Evolutionary conservation across 2,888 invertebrate genomes (phyloP), one percentile per base, ranked within the genome.

Genomic region (Euplagia quadripunctaria): DNA sequence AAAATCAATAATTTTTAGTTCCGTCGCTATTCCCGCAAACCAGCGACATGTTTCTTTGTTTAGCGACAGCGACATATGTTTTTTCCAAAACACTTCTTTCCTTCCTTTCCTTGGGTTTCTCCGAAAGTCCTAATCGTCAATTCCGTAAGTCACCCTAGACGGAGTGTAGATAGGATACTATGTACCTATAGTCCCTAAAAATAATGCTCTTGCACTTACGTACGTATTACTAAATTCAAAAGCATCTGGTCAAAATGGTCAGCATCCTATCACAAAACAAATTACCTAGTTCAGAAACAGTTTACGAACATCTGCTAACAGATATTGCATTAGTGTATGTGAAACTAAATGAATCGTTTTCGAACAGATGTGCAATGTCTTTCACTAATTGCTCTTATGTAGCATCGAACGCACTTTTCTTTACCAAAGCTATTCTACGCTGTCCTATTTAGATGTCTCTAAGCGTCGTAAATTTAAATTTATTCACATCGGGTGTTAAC

Each of bases 301-400:
- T 46, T 31, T 49, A 46, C 49, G 49, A 49, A 20, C 42, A 42
- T n/a, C 42, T 42, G 55, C 42, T 68, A 55, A 68, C 55, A 55
- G n/a, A 43, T 43, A 68, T 67, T 42, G n/a, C 42, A 68, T 42
- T 20, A 43, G 55, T 14, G 4, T 4, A 20, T 20, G 68, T 43
- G 55, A 68, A 58, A 68, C 43, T 58, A 14, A 68, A 17, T 55
- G 43, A 43, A 55, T 42, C 20, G 42, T 68, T 68, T 58, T 68
- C 68, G 20, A 55, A 68, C n/a, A 55, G n/a, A 55, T 43, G 12
- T n/a, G 14, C 55, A 43, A 68, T 41, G 43, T 55, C 43, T 68
- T 68, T 68, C 68, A 20, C 55, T 42, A 43, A 68, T 68, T 43
- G 68, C 55, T 8, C 8, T 58, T 43, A 55, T 52, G 20, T 55